Conservation (phyloP, 2,888 invertebrate species). For the Anagyrus pseudococci region DNA sequence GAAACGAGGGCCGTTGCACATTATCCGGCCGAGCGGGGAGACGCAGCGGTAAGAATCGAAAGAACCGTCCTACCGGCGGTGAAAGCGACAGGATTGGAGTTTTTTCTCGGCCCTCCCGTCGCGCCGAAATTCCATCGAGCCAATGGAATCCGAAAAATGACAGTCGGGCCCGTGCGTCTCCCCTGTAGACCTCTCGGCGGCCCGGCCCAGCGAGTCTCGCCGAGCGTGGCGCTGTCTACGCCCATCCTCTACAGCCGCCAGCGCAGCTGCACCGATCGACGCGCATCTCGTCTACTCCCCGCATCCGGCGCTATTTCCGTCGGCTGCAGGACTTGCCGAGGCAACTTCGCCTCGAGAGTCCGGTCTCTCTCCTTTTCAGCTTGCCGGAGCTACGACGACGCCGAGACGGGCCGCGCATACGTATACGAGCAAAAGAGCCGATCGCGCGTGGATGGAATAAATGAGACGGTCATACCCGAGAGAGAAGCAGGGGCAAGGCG, state of each 20-base stretch:
- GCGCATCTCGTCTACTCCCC: not conserved
- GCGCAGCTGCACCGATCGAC: too few relatives aligned
- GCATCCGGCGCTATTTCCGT: not conserved
- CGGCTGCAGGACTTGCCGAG: not conserved
- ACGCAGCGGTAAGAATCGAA: too few relatives aligned
- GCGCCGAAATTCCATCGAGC: slow-evolving; percentile 27
- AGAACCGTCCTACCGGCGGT: slow-evolving; percentile 31
- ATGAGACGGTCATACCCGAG: slow-evolving; percentile 20
- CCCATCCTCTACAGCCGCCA: too few relatives aligned
- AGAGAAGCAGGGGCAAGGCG: slow-evolving; percentile 40
- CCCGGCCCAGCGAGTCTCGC: slow-evolving; percentile 18
- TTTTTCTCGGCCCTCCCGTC: slow-evolving; percentile 20
- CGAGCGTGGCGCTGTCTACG: slow-evolving; percentile 7
- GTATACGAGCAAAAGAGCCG: slow-evolving; percentile 28
- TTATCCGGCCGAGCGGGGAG: too few relatives aligned
- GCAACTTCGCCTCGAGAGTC: too few relatives aligned
- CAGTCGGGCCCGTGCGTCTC: slow-evolving; percentile 23
- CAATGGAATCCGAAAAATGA: slow-evolving; percentile 41
- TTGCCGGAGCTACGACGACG: too few relatives aligned
- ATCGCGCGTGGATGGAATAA: slow-evolving; percentile 38
- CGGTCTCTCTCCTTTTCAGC: too few relatives aligned
- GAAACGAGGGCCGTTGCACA: too few relatives aligned
- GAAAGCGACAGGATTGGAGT: slow-evolving; percentile 36
- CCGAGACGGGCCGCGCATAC: too few relatives aligned
- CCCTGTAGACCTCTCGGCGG: slow-evolving; percentile 6